Percentiles rank a stretch among this genome's conserved stretches.
Evolutionary conservation across 2,888 invertebrate species (phyloP).

Genomic region (Dendrolimus pini): DNA sequence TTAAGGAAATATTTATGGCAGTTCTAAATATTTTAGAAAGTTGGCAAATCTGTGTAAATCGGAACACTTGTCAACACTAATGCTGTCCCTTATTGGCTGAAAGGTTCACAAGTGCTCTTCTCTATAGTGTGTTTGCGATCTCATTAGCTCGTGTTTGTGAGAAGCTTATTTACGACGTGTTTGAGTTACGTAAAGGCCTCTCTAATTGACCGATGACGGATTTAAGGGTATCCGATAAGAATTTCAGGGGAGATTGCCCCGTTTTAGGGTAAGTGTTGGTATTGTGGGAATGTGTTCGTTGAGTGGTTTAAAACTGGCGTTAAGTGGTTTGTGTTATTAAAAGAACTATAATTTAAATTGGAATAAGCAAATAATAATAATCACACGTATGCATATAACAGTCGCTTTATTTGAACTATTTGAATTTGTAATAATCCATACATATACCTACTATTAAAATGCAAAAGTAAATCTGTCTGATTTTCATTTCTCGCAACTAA

Average conservation of each 20-base stretch:
- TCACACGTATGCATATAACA: too few relatives aligned
- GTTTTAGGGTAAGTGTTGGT: neutral
- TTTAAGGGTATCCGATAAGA: constrained; percentile 19
- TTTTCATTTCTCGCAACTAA: too few relatives aligned
- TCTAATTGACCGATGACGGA: constrained; percentile 56
- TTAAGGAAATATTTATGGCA: too few relatives aligned
- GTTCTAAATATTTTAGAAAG: neutral
- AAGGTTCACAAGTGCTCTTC: constrained; percentile 57
- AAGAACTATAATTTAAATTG: too few relatives aligned
- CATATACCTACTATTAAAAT: too few relatives aligned
- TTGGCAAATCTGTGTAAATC: neutral
- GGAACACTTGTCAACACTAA: neutral
- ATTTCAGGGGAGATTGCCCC: neutral
- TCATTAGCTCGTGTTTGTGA: constrained; percentile 67
- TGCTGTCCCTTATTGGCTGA: constrained; percentile 7
- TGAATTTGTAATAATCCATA: too few relatives aligned
- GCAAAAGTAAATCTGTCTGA: too few relatives aligned
- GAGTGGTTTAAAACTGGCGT: neutral
- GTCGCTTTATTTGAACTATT: too few relatives aligned
- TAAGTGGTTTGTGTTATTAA: neutral
- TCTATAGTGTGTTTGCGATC: constrained; percentile 53
- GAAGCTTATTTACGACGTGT: constrained; percentile 67
- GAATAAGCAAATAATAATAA: too few relatives aligned
- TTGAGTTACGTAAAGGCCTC: constrained; percentile 45
- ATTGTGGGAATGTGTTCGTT: neutral